A percentile compares a stretch with the other conserved stretches of the same genome.
Conservation (phyloP, 1,140 invertebrate genomes). For the Drosophila cardini region DNA sequence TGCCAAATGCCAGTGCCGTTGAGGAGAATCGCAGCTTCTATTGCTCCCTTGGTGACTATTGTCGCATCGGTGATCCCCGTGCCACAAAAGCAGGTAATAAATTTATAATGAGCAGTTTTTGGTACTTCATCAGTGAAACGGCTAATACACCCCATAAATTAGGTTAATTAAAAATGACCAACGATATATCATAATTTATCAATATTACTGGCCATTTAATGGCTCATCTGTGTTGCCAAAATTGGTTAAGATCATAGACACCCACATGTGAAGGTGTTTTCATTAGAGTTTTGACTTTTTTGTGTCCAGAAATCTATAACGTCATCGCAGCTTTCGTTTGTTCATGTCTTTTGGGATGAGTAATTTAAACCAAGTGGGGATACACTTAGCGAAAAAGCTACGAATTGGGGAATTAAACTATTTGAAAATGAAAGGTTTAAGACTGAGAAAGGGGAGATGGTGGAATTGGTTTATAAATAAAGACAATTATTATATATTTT, state of each 20-base stretch:
- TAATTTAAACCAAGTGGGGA: slow-evolving; percentile 12
- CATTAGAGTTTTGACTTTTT: neutral
- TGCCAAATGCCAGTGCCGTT: slow-evolving; percentile 88
- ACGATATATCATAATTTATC: slow-evolving; percentile 80
- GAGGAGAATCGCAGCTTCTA: slow-evolving; percentile 90
- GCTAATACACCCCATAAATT: slow-evolving; percentile 41
- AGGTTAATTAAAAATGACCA: slow-evolving; percentile 56
- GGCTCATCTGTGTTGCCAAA: slow-evolving; percentile 38
- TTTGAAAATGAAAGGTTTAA: too few species aligned
- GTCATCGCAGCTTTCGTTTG: slow-evolving; percentile 51
- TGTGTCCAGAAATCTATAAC: slow-evolving; percentile 29
- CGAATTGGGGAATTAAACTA: neutral
- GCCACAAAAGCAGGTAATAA: slow-evolving; percentile 91
- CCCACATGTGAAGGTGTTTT: slow-evolving; percentile 40
- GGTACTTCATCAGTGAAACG: neutral
- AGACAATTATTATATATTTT: too few species aligned
- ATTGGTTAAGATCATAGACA: slow-evolving; percentile 56
- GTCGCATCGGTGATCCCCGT: slow-evolving; percentile 90
- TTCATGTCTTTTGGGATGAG: slow-evolving; percentile 24
- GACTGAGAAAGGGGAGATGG: too few species aligned
- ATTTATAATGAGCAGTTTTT: neutral
- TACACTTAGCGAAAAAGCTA: slow-evolving; percentile 7
- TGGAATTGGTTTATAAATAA: too few species aligned
- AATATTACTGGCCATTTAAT: slow-evolving; percentile 65
- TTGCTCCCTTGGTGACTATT: slow-evolving; percentile 90